Base-by-base conservation (phyloP, 1,140 invertebrate genomes). In the Macrotrachela quadricornifera region DNA sequence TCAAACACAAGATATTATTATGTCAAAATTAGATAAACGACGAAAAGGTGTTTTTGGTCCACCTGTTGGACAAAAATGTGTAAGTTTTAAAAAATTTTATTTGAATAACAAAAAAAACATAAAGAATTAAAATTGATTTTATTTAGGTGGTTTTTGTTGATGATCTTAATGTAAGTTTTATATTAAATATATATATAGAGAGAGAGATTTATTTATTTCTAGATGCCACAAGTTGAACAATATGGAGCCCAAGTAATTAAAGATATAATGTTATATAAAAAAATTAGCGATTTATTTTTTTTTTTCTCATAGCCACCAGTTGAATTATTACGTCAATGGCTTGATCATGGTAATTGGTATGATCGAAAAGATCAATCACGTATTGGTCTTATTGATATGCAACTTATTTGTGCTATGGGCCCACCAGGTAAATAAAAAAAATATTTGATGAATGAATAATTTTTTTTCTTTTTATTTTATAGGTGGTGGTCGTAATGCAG, bases 41-140 rank as follows among this genome's bases (percentile, higher is more conserved):
- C 76, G 84, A 53, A 91, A 91, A 75, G 86, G 86, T 6, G 81
- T 90, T n/a, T 92, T 77, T 67, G 87, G 87, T 0, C 85, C 87
- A 8, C 83, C 85, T 0, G 75, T 87, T 15, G 85, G 85, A 1
- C 90, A 85, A 65, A 79, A 79, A 58, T 85, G 82, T 61, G 74
- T 30, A 30, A 30, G 21, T 30, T 30, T 30, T 30, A 4, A 30
- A 30, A 30, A 30, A 30, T 30, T 30, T 30, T 30, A 2, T 30
- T 8, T 30, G 2, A 2, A 30, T 30, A 30, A n/a, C n/a, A n/a
- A n/a, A n/a, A n/a, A n/a, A n/a, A n/a, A n/a, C n/a, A n/a, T n/a
- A n/a, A n/a, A n/a, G n/a, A n/a, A n/a, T n/a, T n/a, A n/a, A n/a
- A n/a, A n/a, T n/a, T n/a, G n/a, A n/a, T n/a, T n/a, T n/a, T n/a